Evolutionary conservation across 1,140 invertebrate genomes (phyloP).

Genomic region (Anoplophora glabripennis): DNA sequence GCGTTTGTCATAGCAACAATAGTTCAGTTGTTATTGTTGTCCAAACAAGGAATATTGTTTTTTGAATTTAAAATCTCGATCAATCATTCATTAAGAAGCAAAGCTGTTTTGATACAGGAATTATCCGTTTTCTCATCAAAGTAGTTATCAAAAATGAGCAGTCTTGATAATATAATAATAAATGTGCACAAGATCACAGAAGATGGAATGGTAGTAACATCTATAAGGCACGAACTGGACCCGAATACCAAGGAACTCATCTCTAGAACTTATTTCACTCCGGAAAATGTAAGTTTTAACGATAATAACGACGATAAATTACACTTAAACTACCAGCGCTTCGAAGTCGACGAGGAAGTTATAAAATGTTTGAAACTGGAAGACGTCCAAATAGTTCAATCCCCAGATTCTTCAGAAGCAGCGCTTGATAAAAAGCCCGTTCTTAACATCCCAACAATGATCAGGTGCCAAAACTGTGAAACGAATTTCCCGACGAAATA

Average conservation of each 20-base stretch:
- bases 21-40: slow-evolving; percentile 7
- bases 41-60: background rate
- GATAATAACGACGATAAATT: background rate
- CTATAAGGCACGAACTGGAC: slow-evolving; percentile 3
- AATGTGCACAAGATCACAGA: slow-evolving; percentile 10
- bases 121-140: background rate
- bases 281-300: slow-evolving; percentile 4
- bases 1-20: slow-evolving; percentile 4
- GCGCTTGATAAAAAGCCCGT: background rate
- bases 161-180: slow-evolving; percentile 13
- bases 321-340: background rate
- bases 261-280: background rate
- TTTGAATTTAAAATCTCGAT: background rate
- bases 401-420: background rate
- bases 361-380: slow-evolving; percentile 6
- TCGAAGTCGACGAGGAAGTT: slow-evolving; percentile 1
- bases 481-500: slow-evolving; percentile 48
- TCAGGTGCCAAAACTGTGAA: slow-evolving; percentile 48
- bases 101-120: slow-evolving; percentile 13
- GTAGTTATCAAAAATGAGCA: slow-evolving; percentile 15
- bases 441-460: slow-evolving; percentile 35
- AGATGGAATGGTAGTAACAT: background rate
- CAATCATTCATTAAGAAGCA: slow-evolving; percentile 9
- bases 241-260: slow-evolving; percentile 6
- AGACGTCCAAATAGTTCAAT: background rate